Base-by-base conservation (phyloP, 2,113 vertebrate genomes). In the Zeus faber region DNA sequence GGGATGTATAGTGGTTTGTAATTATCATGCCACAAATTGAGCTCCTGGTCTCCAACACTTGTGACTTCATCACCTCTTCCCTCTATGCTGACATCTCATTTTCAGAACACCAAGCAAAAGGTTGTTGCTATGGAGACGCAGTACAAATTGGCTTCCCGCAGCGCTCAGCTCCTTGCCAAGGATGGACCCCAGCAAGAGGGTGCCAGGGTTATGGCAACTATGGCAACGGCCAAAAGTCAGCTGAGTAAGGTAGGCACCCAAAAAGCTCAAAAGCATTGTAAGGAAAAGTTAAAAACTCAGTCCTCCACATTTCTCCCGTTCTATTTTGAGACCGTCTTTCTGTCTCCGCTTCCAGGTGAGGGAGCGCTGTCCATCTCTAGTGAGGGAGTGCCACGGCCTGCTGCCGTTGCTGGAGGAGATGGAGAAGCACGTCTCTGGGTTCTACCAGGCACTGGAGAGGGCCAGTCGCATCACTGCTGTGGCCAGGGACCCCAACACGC, bases 391-490 rank as follows among this genome's bases (percentile, higher is more conserved):
- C 63, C 93, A 92, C 20, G 84, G 77, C 44, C 81, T 98, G 23
- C 74, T 92, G 25, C 73, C 89, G 1, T 88, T 91, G 0, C 61
- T 98, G 80, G 95, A 97, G 74, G 96, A 98, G 70, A 80, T 94
- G 67, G 97, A 98, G 79, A 93, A 91, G 65, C 93, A 98, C 78
- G 91, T 95, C 69, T 92, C 85, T 0, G 72, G 80, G 48, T 96
- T 98, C 68, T 95, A 96, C 74, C 93, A 97, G 58, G 91, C 89
- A 18, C 87, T 94, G 57, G 93, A 93, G 73, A 91, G 90, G 31
- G 88, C 94, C 41, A 88, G 88, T 66, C 89, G 87, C 72, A 93
- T 93, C n/a, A 88, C 92, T n/a, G 82, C 91, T 4, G 58, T 86
- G 18, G 62, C 21, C 5, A 55, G 71, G 57, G 78, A 83, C 21